A percentile compares a stretch with the other conserved stretches of the same genome.
phyloP scores from a whole-genome alignment of 2,888 invertebrate genomes.

The Pherbina coryleti region DNA sequence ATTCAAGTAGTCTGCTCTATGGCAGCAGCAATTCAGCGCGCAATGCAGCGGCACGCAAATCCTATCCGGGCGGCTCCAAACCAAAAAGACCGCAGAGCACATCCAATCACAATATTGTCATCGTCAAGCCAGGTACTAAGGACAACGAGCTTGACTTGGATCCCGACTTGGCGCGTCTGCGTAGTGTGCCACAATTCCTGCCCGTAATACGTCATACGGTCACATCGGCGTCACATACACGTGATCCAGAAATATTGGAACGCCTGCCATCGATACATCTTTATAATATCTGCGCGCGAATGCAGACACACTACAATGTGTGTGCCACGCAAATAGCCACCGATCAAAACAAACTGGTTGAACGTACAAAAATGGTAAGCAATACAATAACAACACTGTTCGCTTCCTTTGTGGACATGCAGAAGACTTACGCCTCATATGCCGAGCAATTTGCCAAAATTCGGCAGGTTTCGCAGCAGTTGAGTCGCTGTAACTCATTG shows the following conservation, averaged over 20 bases:
- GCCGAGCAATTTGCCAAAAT: slow-evolving; percentile 88
- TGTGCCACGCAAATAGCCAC: slow-evolving; percentile 85
- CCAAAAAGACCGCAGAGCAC: slow-evolving; percentile 70
- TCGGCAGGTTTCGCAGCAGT: slow-evolving; percentile 84
- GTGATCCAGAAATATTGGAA: slow-evolving; percentile 90
- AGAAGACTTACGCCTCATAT: slow-evolving; percentile 86
- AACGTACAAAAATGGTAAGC: slow-evolving; percentile 82
- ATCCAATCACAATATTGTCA: slow-evolving; percentile 81
- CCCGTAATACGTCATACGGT: slow-evolving; percentile 93
- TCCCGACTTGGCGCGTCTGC: slow-evolving; percentile 70
- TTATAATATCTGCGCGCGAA: slow-evolving; percentile 81
- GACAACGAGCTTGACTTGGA: slow-evolving; percentile 78
- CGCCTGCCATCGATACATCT: slow-evolving; percentile 75
- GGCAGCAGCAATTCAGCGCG: slow-evolving; percentile 47
- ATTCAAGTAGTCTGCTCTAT: slow-evolving; percentile 55
- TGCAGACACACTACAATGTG: slow-evolving; percentile 86
- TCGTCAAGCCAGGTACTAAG: slow-evolving; percentile 80
- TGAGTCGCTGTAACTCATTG: slow-evolving; percentile 84
- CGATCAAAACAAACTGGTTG: slow-evolving; percentile 82
- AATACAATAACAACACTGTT: slow-evolving; percentile 79
- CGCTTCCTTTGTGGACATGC: slow-evolving; percentile 80
- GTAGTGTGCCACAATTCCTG: slow-evolving; percentile 90
- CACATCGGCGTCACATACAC: slow-evolving; percentile 78
- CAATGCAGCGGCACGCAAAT: slow-evolving; percentile 58
- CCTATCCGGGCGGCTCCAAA: slow-evolving; percentile 60